Evolutionary conservation across 2,888 invertebrate genomes (phyloP), one percentile per base, ranked within the genome.

Genomic region (Agonopterix heracliana): DNA sequence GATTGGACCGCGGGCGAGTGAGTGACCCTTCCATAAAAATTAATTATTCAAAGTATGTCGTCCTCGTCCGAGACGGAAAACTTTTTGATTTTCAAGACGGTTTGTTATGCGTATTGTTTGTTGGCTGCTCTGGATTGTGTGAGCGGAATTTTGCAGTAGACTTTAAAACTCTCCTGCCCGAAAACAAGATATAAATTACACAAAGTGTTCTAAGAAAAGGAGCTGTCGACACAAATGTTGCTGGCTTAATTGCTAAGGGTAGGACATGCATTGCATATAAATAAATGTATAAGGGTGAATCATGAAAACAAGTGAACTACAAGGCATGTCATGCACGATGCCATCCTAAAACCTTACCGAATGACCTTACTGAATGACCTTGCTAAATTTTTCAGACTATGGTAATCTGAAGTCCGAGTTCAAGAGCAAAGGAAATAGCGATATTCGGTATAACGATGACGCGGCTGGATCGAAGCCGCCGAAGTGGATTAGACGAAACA

Each of bases 1-100:
- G 78, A 81, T 80, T 79, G 77, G 61, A 54, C 51, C 53, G 58
- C 58, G 60, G 59, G 57, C 46, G 34, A 40, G 47, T 40, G 45
- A 45, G 45, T 84, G 86, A 84, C 86, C 87, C 79, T 78, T 72
- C 74, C 54, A 67, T 63, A 45, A 60, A 26, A 63, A 83, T 85
- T 86, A 83, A 85, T 85, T 84, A 87, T 87, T 85, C 86, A 81
- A 76, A 81, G 74, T 78, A 73, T 73, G 84, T 82, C 77, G 67
- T 59, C 61, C 54, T 43, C 60, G 55, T 41, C 41, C 41, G 41
- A 11, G 8, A 51, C 54, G 57, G 64, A 64, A 68, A 66, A 67
- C 67, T 26, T 26, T 26, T 61, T 51, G 63, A 67, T 66, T 60
- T 58, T 59, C 59, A 59, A 64, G 61, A 56, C 58, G 52, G 51